Evolutionary conservation across 2,888 invertebrate genomes (phyloP).

Genomic region (Phengaris arion): DNA sequence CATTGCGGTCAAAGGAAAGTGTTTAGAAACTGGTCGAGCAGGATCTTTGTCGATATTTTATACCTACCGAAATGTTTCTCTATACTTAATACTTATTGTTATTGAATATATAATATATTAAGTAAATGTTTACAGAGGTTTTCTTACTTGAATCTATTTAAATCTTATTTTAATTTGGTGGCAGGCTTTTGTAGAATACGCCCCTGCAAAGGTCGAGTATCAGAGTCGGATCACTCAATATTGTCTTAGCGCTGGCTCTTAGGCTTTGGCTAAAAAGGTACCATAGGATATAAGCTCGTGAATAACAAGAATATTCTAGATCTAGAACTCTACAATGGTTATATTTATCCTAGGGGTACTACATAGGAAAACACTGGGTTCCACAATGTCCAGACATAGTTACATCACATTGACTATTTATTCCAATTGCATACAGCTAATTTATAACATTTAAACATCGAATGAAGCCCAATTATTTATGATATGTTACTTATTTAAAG

Average conservation of each 20-base stretch:
- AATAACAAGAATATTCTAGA: conserved; percentile 1
- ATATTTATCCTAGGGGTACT: conserved; percentile 6
- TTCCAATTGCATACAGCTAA: conserved; percentile 20
- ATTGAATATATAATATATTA: no score
- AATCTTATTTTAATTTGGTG: no score
- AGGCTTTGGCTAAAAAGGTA: neutral
- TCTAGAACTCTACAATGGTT: conserved; percentile 28
- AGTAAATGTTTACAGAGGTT: no score
- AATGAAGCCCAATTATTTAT: conserved; percentile 29
- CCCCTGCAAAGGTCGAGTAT: neutral
- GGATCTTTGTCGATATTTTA: no score
- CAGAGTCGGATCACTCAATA: neutral
- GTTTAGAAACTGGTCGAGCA: no score
- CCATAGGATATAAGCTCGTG: conserved; percentile 19
- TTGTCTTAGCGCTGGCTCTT: neutral
- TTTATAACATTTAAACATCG: conserved; percentile 24
- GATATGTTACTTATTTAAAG: conserved; percentile 31
- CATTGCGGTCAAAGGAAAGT: no score
- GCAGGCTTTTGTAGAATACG: neutral
- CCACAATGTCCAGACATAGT: neutral
- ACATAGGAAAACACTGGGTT: conserved; percentile 4
- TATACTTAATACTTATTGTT: no score
- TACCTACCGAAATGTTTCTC: no score
- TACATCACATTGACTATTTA: conserved; percentile 10
- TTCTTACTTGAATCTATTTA: no score